phyloP scores from a whole-genome alignment of 2,113 vertebrate species.

The Crocuta crocuta region DNA sequence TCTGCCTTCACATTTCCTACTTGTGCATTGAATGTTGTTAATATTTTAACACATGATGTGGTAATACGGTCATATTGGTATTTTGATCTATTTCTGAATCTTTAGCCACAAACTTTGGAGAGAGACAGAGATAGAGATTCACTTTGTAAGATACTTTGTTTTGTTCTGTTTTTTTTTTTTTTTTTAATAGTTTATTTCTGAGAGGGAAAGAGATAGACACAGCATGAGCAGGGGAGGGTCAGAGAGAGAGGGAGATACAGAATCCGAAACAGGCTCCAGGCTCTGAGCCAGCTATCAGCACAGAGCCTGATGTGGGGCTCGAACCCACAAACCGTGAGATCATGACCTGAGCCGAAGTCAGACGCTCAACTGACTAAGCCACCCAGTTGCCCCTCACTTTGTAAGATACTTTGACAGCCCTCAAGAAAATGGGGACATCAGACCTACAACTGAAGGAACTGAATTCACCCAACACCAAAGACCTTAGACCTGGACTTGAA shows the following conservation, averaged over 20 bases:
- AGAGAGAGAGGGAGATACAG: too few relatives aligned
- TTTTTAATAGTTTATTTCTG: too few relatives aligned
- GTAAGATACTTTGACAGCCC: background rate
- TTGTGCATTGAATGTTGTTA: constrained; percentile 83
- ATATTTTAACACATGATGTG: constrained; percentile 85
- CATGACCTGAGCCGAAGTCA: too few relatives aligned
- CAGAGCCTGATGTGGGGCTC: too few relatives aligned
- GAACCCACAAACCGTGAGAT: too few relatives aligned
- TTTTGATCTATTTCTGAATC: constrained; percentile 82
- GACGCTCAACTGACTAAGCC: too few relatives aligned
- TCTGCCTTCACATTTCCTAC: constrained; percentile 68
- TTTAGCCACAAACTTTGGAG: constrained; percentile 33
- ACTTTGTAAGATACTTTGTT: background rate
- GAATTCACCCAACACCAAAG: background rate
- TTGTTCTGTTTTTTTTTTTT: too few relatives aligned
- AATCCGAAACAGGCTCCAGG: too few relatives aligned
- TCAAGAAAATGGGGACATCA: background rate
- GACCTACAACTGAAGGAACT: background rate
- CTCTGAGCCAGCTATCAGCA: too few relatives aligned
- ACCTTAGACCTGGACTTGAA: background rate
- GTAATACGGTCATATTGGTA: constrained; percentile 82
- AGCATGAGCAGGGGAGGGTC: too few relatives aligned
- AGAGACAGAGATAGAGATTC: background rate
- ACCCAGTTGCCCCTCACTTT: background rate
- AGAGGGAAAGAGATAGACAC: too few relatives aligned